Conservation (phyloP, 1,140 invertebrate genomes). For the Cherax quadricarinatus region DNA sequence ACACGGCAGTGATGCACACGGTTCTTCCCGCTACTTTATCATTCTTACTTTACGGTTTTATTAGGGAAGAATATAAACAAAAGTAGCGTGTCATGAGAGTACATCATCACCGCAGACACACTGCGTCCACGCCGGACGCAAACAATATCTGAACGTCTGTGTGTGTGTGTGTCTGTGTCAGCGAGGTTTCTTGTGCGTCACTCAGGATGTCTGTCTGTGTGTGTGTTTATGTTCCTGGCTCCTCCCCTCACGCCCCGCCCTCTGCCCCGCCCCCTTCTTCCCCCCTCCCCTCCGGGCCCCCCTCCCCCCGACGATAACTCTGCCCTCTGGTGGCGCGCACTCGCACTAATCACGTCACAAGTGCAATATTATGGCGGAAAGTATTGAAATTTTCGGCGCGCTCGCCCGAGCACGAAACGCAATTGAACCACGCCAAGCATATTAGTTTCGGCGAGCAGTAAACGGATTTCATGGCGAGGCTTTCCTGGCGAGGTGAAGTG, state of each 20-base stretch:
- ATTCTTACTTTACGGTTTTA: slow-evolving; percentile 64
- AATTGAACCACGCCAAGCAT: slow-evolving; percentile 70
- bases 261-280: not conserved
- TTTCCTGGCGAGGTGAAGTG: slow-evolving; percentile 54
- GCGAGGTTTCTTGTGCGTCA: slow-evolving; percentile 28
- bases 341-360: slow-evolving; percentile 68
- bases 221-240: not conserved
- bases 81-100: slow-evolving; percentile 52
- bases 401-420: slow-evolving; percentile 64
- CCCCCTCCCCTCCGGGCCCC: not conserved
- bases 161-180: not conserved
- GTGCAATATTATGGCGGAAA: slow-evolving; percentile 70
- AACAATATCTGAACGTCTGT: slow-evolving; percentile 22
- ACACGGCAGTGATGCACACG: slow-evolving; percentile 40
- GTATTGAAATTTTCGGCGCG: slow-evolving; percentile 69
- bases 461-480: slow-evolving; percentile 68
- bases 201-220: not conserved
- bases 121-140: slow-evolving; percentile 33
- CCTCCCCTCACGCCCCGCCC: not conserved
- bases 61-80: slow-evolving; percentile 64
- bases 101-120: slow-evolving; percentile 59
- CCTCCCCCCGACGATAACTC: slow-evolving; percentile 51
- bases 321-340: slow-evolving; percentile 68
- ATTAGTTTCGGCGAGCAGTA: slow-evolving; percentile 63
- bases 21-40: slow-evolving; percentile 57